Evolutionary conservation across 1,140 invertebrate species (phyloP), one percentile per base, ranked within the genome.

Genomic region (Hycleus cichorii): DNA sequence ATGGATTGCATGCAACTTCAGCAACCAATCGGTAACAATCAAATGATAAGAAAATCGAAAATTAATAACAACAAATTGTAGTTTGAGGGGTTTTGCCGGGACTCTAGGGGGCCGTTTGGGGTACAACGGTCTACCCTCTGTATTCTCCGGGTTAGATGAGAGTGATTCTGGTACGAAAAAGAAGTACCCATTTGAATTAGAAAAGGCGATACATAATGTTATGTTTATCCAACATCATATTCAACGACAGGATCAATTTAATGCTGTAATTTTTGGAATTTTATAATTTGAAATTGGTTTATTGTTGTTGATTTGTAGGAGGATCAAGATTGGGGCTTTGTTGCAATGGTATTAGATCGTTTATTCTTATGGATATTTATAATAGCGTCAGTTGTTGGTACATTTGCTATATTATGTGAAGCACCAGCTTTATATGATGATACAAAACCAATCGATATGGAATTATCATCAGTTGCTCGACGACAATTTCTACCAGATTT

Each of bases 241-340:
- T 80, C 89, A 91, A 66, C 82, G 92, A 9, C 89, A 93, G 69
- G 93, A 96, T 72, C 90, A 93, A 73, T 95, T 93, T 72, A 91
- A 94, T 77, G 89, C 91, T 76, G 93, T 95, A 78, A 77, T 81
- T 25, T 2, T 32, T 5, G 9, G 26, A 10, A 0, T 9, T 26
- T 40, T 11, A 48, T 32, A n/a, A 49, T 7, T 11, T 12, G 25
- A 24, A 12, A 43, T 4, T 52, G 38, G 18, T n/a, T 11, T 56
- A 47, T 10, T 24, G 18, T 18, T 48, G 4, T 54, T 58, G 2
- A 40, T 60, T 71, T 75, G 59, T 75, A 95, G 92, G 91, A 95
- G 74, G 92, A 95, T 77, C 91, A 95, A 81, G 97, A 98, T 73
- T 99, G 97, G 97, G 95, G 95, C 49, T 99, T 97, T 74, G 95